A percentile compares a stretch with the other conserved stretches of the same genome.
Evolutionary conservation across 2,888 invertebrate genomes (phyloP).

Genomic region (Brachyptera putata): DNA sequence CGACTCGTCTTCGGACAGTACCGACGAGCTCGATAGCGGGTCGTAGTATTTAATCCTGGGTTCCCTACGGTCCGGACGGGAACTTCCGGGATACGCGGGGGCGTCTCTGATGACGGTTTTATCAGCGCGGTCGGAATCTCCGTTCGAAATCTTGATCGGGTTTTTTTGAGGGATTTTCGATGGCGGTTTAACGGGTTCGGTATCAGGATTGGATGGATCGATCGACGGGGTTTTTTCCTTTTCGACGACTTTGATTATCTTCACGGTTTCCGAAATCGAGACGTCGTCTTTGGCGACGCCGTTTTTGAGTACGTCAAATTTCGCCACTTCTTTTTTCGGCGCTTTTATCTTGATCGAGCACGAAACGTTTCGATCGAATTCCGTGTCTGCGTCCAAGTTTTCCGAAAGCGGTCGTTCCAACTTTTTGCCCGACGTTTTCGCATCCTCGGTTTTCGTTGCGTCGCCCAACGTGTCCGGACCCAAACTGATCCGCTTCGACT

Average conservation of each 20-base stretch:
- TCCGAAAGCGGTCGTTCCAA: slow-evolving; percentile 1
- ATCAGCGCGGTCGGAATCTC: neutral
- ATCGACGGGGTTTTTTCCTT: neutral
- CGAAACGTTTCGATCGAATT: slow-evolving; percentile 33
- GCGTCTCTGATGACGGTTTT: neutral
- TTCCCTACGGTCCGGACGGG: too few relatives aligned
- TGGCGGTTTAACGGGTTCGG: too few relatives aligned
- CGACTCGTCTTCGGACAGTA: slow-evolving; percentile 58
- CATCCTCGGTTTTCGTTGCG: neutral
- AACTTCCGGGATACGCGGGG: neutral
- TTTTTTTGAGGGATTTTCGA: neutral
- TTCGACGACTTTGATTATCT: neutral
- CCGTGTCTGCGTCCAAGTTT: slow-evolving; percentile 40
- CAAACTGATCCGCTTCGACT: neutral
- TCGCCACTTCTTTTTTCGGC: slow-evolving; percentile 20
- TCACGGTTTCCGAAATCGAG: slow-evolving; percentile 2
- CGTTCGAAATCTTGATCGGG: neutral
- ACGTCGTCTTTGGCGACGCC: slow-evolving; percentile 23
- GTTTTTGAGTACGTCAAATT: slow-evolving; percentile 32
- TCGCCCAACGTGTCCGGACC: neutral
- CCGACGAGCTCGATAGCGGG: slow-evolving; percentile 39
- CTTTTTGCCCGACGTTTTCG: slow-evolving; percentile 25
- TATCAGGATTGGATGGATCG: too few relatives aligned
- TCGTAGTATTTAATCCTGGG: too few relatives aligned
- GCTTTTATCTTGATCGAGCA: neutral